Base-by-base conservation (phyloP, 2,888 invertebrate species). In the Nomada lathburiana region DNA sequence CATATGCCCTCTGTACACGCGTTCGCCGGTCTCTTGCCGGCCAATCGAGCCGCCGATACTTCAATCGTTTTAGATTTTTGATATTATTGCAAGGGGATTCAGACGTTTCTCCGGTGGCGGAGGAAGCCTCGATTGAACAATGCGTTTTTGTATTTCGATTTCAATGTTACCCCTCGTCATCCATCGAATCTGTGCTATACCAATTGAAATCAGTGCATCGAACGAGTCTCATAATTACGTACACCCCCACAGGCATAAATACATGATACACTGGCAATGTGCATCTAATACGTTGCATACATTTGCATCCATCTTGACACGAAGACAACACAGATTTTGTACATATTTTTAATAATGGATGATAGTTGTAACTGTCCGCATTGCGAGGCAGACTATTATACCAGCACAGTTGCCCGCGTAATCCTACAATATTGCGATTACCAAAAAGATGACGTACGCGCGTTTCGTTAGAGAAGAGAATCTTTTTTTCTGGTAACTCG, bases 341-440 rank as follows among this genome's bases (percentile, higher is more conserved):
- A 83, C 81, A 81, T 81, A 81, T 77, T 83, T 83, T 83, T 83
- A 73, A 76, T 81, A 83, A 70, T 59, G 74, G 74, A 80, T 63
- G 59, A 76, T 82, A 82, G 76, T 26, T 73, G 42, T 73, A 81
- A 82, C 60, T 74, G 57, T 79, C 53, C 36, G 76, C 72, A 65
- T 73, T 70, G 47, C 76, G 68, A 26, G 50, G 44, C 80, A 36
- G 26, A 67, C 16, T 26, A 52, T 18, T 36, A 7, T 42, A 16
- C n/a, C 42, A 47, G 52, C 60, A 72, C 72, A 77, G 77, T 63
- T 23, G 16, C 57, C 53, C 57, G 68, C 68, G 78, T 47, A 1
- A 64, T 75, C 70, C 52, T 70, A 42, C 18, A 55, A 18, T 59
- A 69, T 47, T 65, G 50, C 26, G 57, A 69, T 60, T 76, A 65